Evolutionary conservation across 2,113 vertebrate genomes (phyloP), one percentile per base, ranked within the genome.

Genomic region (Tursiops truncatus): DNA sequence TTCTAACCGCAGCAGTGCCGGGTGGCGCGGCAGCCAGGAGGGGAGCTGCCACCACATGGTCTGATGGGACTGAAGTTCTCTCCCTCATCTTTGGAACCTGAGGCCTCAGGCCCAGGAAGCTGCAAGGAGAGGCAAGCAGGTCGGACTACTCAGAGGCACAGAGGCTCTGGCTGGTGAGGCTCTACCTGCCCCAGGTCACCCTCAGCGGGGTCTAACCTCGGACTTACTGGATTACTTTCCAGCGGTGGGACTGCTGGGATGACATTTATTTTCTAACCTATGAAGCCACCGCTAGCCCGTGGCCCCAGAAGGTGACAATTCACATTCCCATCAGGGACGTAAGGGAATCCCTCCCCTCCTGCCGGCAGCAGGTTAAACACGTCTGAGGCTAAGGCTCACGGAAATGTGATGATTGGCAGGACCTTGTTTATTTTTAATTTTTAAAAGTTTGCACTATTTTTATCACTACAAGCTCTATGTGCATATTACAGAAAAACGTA

Each of bases 371-470:
- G n/a, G 31, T 17, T 18, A 81, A 68, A 67, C 70, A 50, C 21
- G 6, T 47, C 36, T 53, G 26, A 87, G 26, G 28, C 13, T 6
- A 50, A 68, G 53, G 53, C 28, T 92, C 74, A 53, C 0, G 11
- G 44, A 90, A 83, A 90, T 38, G 33, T 4, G 13, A 65, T 11
- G 53, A 21, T 20, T 41, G 20, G 58, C 20, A 88, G 60, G 50
- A 67, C 14, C 36, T n/a, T 73, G 3, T 58, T 82, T 74, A 81
- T 84, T 96, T 87, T 87, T 50, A 71, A 77, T 76, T 67, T 91
- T 47, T 63, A 31, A 60, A 87, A 85, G 60, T 53, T n/a, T 56
- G 1, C 23, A 15, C 85, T 60, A 6, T 44, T 80, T 56, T 90
- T 73, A 68, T 67, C 47, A 74, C 8, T 53, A 21, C 23, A 28